These are phyloP conservation scores for Clamator glandarius DNA, from an alignment of 2,797 vertebrate species.

Conservation along the genomic window DNA sequence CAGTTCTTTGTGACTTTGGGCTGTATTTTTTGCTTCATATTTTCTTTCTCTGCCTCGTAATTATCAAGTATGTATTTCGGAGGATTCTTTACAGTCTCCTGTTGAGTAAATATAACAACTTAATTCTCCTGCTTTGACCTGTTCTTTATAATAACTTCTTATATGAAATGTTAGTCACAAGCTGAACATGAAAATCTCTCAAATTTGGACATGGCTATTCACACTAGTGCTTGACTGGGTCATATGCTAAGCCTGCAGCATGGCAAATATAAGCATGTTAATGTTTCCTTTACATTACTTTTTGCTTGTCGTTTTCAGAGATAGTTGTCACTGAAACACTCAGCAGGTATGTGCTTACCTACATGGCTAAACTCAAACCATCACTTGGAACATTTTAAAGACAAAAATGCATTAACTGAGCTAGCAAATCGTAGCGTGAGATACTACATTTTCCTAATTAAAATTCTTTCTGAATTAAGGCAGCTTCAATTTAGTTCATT, in stretches of 20 bases:
- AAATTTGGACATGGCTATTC: neutral
- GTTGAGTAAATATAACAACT: neutral
- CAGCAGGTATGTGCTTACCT: neutral
- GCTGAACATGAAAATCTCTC: neutral
- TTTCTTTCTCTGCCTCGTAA: neutral
- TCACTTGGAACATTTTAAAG: neutral
- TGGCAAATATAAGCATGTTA: accelerated
- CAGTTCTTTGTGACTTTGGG: neutral
- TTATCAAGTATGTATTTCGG: neutral
- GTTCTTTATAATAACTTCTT: neutral
- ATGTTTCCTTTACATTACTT: neutral
- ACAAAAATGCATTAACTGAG: neutral
- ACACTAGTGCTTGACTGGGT: neutral
- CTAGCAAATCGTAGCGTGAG: neutral
- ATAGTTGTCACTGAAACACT: neutral
- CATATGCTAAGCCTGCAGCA: neutral
- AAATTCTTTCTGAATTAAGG: neutral
- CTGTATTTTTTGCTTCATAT: neutral
- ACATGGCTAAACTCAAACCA: neutral
- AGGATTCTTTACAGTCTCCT: neutral
- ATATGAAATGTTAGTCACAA: neutral
- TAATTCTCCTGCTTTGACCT: neutral
- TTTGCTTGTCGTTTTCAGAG: neutral
- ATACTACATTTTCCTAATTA: neutral
- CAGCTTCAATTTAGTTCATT: neutral